These are phyloP conservation scores for Diadumene lineata DNA, from an alignment of 92 coral and sea anemone species.

Conservation along the genomic window DNA sequence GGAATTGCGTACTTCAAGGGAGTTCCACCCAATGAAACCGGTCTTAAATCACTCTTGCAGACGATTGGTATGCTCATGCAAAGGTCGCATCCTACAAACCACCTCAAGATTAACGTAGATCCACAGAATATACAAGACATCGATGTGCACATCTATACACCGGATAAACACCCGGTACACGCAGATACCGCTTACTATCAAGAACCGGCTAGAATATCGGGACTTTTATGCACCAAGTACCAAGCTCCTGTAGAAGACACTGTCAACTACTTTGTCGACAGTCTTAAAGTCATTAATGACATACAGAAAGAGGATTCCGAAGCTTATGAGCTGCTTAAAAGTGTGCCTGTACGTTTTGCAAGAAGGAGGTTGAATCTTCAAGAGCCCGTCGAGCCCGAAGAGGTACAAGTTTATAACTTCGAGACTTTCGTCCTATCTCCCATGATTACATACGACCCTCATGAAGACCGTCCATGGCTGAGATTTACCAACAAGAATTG, in stretches of 20 bases:
- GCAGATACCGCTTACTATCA: constrained; percentile 26
- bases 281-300: constrained; percentile 32
- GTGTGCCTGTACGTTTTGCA: constrained; percentile 31
- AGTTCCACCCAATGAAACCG: constrained; percentile 31
- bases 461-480: constrained; percentile 21
- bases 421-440: constrained; percentile 8
- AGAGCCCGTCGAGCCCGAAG: constrained; percentile 21
- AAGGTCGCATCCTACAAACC: constrained; percentile 23
- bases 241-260: constrained; percentile 32
- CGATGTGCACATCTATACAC: constrained; percentile 6
- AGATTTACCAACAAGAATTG: constrained; percentile 20
- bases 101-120: neutral
- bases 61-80: constrained; percentile 25
- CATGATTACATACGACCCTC: constrained; percentile 24
- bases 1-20: constrained; percentile 40
- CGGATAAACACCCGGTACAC: constrained; percentile 26
- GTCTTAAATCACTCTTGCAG: constrained; percentile 17
- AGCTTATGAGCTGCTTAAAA: constrained; percentile 31
- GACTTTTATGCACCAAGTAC: constrained; percentile 14
- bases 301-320: constrained; percentile 41
- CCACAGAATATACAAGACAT: neutral
- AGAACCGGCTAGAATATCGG: constrained; percentile 8
- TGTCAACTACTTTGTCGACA: constrained; percentile 21
- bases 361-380: constrained; percentile 27
- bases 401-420: neutral